Base-by-base conservation (phyloP, 2,888 invertebrate genomes). In the Lepidochitona cinerea region DNA sequence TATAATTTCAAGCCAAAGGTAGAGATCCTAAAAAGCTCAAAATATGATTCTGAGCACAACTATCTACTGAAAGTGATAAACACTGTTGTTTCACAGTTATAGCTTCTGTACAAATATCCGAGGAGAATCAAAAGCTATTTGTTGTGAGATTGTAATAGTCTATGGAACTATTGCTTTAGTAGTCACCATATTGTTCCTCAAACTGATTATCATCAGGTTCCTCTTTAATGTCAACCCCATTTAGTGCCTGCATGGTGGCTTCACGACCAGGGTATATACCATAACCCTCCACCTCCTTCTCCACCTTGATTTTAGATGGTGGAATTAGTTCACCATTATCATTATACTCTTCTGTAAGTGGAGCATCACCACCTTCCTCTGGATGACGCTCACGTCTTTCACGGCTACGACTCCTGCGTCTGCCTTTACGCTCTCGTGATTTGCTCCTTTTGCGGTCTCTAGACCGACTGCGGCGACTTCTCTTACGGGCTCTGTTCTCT, bases 381-480 rank as follows among this genome's bases (percentile, higher is more conserved):
- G 74, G 71, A 23, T 37, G 4, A 23, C 35, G 35, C n/a, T 54
- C 37, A n/a, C 37, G 36, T 37, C 64, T 71, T 41, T 32, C 71
- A 32, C 84, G 75, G 64, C 82, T 83, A 29, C 84, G 79, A 32
- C 80, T 79, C 12, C 69, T 23, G 5, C 59, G 59, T n/a, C 37
- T 49, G 26, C 65, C 37, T 33, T 73, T 69, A 14, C 73, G 73
- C 1, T 74, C 74, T 18, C 74, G 52, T 7, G 74, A 74, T 18
- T 68, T 41, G 33, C 74, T 74, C 3, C 74, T 33, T 32, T 59
- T 59, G 26, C 84, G 80, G 18, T 84, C 83, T 59, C 85, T 79
- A 9, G 84, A 84, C 33, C 85, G 77, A 54, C 83, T 83, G 32
- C 81, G 76, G 33, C 79, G 64, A 4, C 79, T 72, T 32, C 75